A percentile compares a stretch with the other conserved stretches of the same genome.
Evolutionary conservation across 2,113 vertebrate genomes (phyloP).

Genomic region (Gobius niger): DNA sequence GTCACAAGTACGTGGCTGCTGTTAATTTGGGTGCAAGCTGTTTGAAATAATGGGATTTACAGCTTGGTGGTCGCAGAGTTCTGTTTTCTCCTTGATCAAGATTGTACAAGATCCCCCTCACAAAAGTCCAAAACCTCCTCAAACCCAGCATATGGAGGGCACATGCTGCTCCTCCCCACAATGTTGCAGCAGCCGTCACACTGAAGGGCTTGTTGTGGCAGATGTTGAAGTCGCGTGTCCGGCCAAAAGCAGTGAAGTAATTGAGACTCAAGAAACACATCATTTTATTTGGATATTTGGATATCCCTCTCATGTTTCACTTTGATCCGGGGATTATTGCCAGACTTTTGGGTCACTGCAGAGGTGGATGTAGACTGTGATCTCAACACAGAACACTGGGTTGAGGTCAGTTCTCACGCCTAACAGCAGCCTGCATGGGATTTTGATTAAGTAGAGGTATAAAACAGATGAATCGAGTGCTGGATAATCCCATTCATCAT

Average conservation of each 20-base stretch:
- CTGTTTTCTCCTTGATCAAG: slow-evolving; percentile 14
- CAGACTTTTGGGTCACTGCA: slow-evolving; percentile 61
- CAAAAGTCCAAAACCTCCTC: slow-evolving; percentile 11
- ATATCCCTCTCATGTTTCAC: slow-evolving; percentile 26
- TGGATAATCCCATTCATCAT: no score
- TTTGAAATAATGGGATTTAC: slow-evolving; percentile 2
- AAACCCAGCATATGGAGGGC: slow-evolving; percentile 36
- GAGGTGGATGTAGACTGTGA: slow-evolving; percentile 59
- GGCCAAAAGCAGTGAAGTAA: slow-evolving; percentile 51
- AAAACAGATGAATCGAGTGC: no score
- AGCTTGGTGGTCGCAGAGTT: neutral
- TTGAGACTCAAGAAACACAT: slow-evolving; percentile 67
- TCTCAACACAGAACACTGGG: slow-evolving; percentile 62
- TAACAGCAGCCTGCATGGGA: no score
- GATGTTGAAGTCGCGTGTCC: slow-evolving; percentile 58
- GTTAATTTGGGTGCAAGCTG: neutral
- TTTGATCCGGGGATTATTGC: slow-evolving; percentile 73
- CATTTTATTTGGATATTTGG: slow-evolving; percentile 54
- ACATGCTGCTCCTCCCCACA: slow-evolving; percentile 32
- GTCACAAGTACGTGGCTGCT: neutral
- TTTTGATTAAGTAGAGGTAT: no score
- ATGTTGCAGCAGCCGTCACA: slow-evolving; percentile 24
- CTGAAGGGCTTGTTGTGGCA: slow-evolving; percentile 55
- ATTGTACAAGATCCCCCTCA: neutral
- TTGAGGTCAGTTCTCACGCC: neutral